phyloP scores from a whole-genome alignment of 1,140 invertebrate species.

The Drosophila pectinifera region DNA sequence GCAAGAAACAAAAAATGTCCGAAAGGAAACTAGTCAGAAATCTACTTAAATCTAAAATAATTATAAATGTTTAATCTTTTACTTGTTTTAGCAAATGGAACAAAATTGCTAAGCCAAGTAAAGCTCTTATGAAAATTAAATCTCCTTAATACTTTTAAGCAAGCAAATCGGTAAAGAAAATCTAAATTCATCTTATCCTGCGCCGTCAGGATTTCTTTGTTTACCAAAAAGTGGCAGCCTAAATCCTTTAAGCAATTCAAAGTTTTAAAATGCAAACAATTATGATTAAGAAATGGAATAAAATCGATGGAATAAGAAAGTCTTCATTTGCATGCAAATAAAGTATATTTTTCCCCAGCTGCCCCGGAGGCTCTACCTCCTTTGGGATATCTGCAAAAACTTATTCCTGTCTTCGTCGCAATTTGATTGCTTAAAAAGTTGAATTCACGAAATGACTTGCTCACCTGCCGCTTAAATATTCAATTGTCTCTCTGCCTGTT shows the following conservation, averaged over 20 bases:
- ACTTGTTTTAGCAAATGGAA: not conserved
- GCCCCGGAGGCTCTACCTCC: not conserved
- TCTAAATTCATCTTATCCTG: not conserved
- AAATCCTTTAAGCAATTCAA: not conserved
- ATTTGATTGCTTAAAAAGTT: conserved; percentile 38
- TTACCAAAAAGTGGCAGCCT: not conserved
- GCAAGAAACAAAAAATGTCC: not conserved
- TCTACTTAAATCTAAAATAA: not conserved
- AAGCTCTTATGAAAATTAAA: not conserved
- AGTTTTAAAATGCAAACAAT: not conserved
- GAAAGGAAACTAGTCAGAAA: not conserved
- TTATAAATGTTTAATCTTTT: not conserved
- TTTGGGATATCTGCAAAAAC: too few species aligned
- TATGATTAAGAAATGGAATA: not conserved
- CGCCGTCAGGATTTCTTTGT: not conserved
- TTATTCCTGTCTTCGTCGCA: conserved; percentile 19
- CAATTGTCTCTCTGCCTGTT: conserved; percentile 34
- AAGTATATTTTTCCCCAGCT: conserved; percentile 7
- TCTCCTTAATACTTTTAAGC: too few species aligned
- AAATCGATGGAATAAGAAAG: not conserved
- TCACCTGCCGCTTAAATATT: conserved; percentile 44
- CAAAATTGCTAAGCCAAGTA: not conserved
- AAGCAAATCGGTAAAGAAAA: not conserved
- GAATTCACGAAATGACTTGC: conserved; percentile 21
- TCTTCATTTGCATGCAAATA: conserved; percentile 6